A percentile compares a stretch with the other conserved stretches of the same genome.
These are phyloP conservation scores for Axea sp. DNA, from an alignment of 2,888 invertebrate species.

Conservation along the genomic window DNA sequence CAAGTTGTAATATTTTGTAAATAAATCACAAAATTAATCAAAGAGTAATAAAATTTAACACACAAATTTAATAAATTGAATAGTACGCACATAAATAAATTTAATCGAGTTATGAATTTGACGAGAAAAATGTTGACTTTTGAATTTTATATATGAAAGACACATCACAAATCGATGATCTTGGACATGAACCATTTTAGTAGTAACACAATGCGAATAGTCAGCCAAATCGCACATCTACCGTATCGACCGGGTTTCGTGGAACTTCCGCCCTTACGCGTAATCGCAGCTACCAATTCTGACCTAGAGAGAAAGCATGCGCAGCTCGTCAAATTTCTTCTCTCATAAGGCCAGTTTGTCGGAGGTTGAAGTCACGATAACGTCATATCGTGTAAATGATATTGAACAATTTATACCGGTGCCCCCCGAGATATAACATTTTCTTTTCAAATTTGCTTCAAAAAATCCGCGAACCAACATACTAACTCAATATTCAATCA, in stretches of 20 bases:
- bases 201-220: constrained; percentile 25
- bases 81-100: no score
- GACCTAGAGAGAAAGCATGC: constrained; percentile 68
- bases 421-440: constrained; percentile 63
- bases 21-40: no score
- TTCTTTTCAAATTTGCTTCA: constrained; percentile 26
- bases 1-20: no score
- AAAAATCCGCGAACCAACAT: background rate
- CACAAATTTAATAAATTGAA: no score
- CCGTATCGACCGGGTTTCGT: constrained; percentile 73
- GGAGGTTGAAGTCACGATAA: constrained; percentile 76
- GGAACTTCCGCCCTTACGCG: constrained; percentile 61
- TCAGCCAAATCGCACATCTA: constrained; percentile 62
- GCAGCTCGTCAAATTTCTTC: constrained; percentile 68
- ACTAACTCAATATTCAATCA: background rate
- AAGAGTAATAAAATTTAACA: no score
- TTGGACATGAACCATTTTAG: constrained; percentile 32
- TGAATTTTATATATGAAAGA: no score
- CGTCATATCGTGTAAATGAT: constrained; percentile 66
- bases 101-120: no score
- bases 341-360: constrained; percentile 77
- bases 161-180: constrained; percentile 44
- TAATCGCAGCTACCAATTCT: constrained; percentile 60
- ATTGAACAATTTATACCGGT: constrained; percentile 62
- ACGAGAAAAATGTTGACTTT: no score